Base-by-base conservation (phyloP, 2,888 invertebrate species). In the Bellardia pandia region DNA sequence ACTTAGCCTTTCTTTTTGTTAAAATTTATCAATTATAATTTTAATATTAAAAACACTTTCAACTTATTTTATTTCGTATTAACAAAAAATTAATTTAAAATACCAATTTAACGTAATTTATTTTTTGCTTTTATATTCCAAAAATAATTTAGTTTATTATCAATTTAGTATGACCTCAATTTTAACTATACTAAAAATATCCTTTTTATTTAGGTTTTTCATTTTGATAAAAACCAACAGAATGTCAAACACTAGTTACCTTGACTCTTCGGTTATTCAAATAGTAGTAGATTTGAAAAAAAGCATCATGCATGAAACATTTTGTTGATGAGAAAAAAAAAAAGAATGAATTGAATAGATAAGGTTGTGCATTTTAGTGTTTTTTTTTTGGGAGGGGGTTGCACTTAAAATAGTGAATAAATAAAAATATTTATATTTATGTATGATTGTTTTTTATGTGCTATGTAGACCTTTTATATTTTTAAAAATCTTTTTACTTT, bases 121-220 rank as follows among this genome's bases (percentile, higher is more conserved):
- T 42, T 45, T 45, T 45, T 45, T 45, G 9, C 9, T 56, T 4
- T 33, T 68, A 48, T 75, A 51, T 42, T 48, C 40, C 40, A 33
- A 48, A 75, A 76, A 81, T 53, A 68, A 81, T 60, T 75, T 60
- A 23, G 8, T 33, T 68, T 75, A 30, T 42, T 66, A 68, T 75
- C 81, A 81, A 66, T 81, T 69, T 68, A 68, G 48, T 53, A 13
- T 76, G 82, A 82, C 82, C 82, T 82, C 68, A 75, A 82, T 76
- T 69, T 82, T 16, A n/a, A 40, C 60, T 62, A 16, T 62, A 45
- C 81, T 66, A 40, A 74, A 81, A 82, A 82, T 53, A 76, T 76
- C 30, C 33, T 71, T 66, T 53, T 23, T 56, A 16, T 56, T 56
- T 45, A 33, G 68, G 45, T 68, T 68, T 71, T 58, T 23, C 40